A percentile compares a stretch with the other conserved stretches of the same genome.
These are phyloP conservation scores for Nyctereutes procyonoides DNA, from an alignment of 2,113 vertebrate species.

Conservation along the genomic window DNA sequence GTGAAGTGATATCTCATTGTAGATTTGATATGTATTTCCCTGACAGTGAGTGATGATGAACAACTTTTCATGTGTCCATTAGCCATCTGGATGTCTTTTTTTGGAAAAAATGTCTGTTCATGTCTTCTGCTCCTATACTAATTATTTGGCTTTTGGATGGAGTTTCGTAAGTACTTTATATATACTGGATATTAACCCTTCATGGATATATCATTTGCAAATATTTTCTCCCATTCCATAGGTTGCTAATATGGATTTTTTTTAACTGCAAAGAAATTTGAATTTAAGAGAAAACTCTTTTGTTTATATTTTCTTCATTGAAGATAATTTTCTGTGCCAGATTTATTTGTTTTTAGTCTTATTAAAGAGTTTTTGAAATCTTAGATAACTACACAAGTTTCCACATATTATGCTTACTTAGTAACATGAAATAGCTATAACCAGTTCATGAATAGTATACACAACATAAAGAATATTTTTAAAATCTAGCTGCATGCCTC, in stretches of 20 bases:
- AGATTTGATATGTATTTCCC: not conserved
- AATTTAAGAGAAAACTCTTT: not conserved
- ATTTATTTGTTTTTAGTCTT: not conserved
- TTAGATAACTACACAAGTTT: not conserved
- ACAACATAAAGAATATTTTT: not conserved
- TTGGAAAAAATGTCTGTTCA: not conserved
- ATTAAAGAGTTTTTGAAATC: not conserved
- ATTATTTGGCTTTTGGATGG: not conserved
- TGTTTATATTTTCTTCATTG: not conserved
- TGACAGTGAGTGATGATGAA: not conserved
- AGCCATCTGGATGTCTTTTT: not conserved
- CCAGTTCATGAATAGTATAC: not conserved
- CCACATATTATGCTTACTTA: not conserved
- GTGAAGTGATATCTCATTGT: not conserved
- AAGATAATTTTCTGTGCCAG: not conserved
- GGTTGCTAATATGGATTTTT: not conserved
- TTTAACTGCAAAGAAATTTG: not conserved
- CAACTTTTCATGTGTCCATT: not conserved
- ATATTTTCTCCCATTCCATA: not conserved
- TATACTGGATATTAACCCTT: not conserved
- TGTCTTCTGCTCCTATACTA: not conserved
- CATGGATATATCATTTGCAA: not conserved
- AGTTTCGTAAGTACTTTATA: not conserved
- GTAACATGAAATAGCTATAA: not conserved
- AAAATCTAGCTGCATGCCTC: not conserved